Conservation (phyloP, 2,113 vertebrate species). For the Rissa tridactyla region DNA sequence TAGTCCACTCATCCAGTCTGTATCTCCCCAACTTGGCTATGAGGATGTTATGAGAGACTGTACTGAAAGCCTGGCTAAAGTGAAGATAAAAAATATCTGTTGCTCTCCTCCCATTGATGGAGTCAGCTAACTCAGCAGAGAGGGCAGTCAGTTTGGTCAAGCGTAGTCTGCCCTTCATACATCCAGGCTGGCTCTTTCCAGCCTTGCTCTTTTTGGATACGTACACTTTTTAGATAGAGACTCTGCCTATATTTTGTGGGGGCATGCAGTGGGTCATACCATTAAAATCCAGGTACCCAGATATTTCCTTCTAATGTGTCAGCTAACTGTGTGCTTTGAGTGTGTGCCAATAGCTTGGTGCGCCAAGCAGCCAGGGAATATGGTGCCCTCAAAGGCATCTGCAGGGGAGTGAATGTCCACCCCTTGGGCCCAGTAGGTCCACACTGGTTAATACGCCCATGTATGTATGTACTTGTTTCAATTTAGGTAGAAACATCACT, state of each 20-base stretch:
- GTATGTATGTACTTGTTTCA: not conserved
- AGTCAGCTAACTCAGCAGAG: not conserved
- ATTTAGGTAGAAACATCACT: not conserved
- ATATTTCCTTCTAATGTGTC: not conserved
- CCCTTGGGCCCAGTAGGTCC: rapidly evolving
- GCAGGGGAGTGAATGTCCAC: not conserved
- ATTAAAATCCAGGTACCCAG: not conserved
- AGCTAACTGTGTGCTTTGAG: not conserved
- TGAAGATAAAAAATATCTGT: not conserved
- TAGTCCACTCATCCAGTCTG: not conserved
- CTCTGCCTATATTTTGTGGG: not conserved
- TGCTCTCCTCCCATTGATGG: not conserved
- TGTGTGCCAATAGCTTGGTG: rapidly evolving
- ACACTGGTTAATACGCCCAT: not conserved
- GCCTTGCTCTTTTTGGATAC: not conserved
- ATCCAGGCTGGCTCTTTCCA: not conserved
- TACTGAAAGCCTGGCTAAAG: not conserved
- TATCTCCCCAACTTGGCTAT: not conserved
- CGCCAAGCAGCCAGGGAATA: not conserved
- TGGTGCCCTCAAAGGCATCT: not conserved
- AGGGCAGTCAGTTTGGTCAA: not conserved
- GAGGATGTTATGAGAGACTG: not conserved
- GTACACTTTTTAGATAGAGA: not conserved
- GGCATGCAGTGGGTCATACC: not conserved
- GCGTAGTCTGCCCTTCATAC: not conserved